Evolutionary conservation across 2,888 invertebrate species (phyloP).

Genomic region (Cryptocheilus praepositus): DNA sequence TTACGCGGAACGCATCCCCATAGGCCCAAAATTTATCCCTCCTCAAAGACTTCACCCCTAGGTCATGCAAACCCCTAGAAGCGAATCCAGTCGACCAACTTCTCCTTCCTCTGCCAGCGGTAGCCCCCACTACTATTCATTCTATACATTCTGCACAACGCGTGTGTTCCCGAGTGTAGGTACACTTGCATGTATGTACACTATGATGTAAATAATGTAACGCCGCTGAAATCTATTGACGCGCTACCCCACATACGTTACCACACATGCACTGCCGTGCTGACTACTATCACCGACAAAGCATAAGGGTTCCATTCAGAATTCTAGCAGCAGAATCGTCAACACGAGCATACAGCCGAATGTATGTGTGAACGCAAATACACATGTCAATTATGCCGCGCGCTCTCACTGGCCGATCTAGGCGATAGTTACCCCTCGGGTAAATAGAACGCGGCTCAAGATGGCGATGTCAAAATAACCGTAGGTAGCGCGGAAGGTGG

Average conservation of each 20-base stretch:
- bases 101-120: conserved; percentile 14
- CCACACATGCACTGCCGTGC: conserved; percentile 20
- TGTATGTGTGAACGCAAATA: neutral
- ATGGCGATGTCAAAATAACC: conserved; percentile 70
- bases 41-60: conserved; percentile 4
- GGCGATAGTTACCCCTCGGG: conserved; percentile 46
- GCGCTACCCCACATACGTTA: conserved; percentile 35
- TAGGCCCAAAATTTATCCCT: conserved; percentile 42
- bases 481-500: conserved; percentile 33
- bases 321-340: neutral
- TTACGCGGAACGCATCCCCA: conserved; percentile 52
- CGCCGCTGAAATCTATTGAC: conserved; percentile 65
- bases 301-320: neutral
- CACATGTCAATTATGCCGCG: no score
- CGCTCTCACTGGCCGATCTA: no score
- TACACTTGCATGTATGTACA: conserved; percentile 13
- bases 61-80: conserved; percentile 8
- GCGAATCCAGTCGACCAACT: conserved; percentile 49
- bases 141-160: neutral
- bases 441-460: conserved; percentile 58
- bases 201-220: conserved; percentile 63
- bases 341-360: neutral
- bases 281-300: no score
- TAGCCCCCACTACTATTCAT: no score
- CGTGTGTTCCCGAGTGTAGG: conserved; percentile 5